Base-by-base conservation (phyloP, 2,888 invertebrate species). In the Caenorhabditis parvicauda region DNA sequence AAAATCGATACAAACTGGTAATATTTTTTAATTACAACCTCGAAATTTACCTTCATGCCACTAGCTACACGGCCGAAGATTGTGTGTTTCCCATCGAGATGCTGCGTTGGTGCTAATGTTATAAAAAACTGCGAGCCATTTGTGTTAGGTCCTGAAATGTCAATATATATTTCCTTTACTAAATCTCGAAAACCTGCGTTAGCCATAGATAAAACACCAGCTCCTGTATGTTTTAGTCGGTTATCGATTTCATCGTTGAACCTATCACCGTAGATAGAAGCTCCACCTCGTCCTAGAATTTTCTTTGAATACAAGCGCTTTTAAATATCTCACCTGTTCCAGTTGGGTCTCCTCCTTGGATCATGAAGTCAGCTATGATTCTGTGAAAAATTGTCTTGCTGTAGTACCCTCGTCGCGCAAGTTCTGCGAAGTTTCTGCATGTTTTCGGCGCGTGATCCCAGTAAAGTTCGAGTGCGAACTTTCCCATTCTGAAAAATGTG, bases 81-180 rank as follows among this genome's bases (percentile, higher is more conserved):
- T 2, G 94, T 87, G 83, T 99, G 96, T 82, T 95, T 95, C 12
- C 92, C 90, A 85, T 98, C 96, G 35, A 98, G 85, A 93, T 96
- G 96, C 77, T 95, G 94, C 0, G 94, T 92, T 1, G 96, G 94
- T 0, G 90, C 93, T 59, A 98, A 83, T 0, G 95, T 94, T 45
- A 98, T 91, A 77, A 96, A 99, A 85, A 99, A 99, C 82, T 99
- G 98, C 28, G 93, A 94, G 2, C 95, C 95, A 83, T 99, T 98
- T 5, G 91, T 89, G 80, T 96, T 88, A 0, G 94, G 93, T 0
- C 96, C 95, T 67, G 28, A 39, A 45, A 22, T 12, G n/a, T 32
- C n/a, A 32, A 12, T n/a, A n/a, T n/a, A n/a, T n/a, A n/a, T n/a
- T n/a, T n/a, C n/a, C 7, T 43, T 43, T 43, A 7, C 9, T 19